Base-by-base conservation (phyloP, 2,888 invertebrate genomes). In the Cecidostiba fungosa region DNA sequence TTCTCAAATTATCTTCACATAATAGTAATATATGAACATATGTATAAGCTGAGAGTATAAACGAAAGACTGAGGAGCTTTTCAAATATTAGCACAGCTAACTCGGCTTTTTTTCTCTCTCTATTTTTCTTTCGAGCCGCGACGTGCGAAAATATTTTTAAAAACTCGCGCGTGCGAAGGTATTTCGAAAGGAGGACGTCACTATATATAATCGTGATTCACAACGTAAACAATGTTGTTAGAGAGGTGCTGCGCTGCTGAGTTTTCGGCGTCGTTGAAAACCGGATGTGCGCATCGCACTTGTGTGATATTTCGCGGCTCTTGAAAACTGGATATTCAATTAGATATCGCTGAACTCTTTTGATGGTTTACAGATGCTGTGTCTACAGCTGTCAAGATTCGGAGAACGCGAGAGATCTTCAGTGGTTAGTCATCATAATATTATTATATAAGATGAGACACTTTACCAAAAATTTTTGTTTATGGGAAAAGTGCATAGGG, bases 11-110 rank as follows among this genome's bases (percentile, higher is more conserved):
- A n/a, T n/a, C n/a, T n/a, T n/a, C n/a, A n/a, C n/a, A n/a, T n/a
- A n/a, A n/a, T n/a, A n/a, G n/a, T n/a, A n/a, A n/a, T n/a, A n/a
- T n/a, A n/a, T n/a, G n/a, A 19, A 19, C 19, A 50, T 19, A 5
- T 50, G 19, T 50, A 16, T 47, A 47, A 47, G 12, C 47, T 16
- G 19, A 19, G 54, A 19, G n/a, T n/a, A n/a, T 16, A 50, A n/a
- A 59, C 66, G 26, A 26, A 29, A 14, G 66, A 66, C 10, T 4
- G 66, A 66, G 66, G 3, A 16, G 66, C 29, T 66, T 66, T 66
- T 66, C 66, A 66, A 66, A 66, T 66, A 66, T 66, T 66, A 29
- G 66, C 26, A 29, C 66, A 29, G 66, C 66, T 66, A 66, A 66
- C 26, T 26, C 66, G n/a, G 23, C 23, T 59, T 59, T 50, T 19